phyloP scores from a whole-genome alignment of 1,140 invertebrate species.

The Colletes gigas region DNA sequence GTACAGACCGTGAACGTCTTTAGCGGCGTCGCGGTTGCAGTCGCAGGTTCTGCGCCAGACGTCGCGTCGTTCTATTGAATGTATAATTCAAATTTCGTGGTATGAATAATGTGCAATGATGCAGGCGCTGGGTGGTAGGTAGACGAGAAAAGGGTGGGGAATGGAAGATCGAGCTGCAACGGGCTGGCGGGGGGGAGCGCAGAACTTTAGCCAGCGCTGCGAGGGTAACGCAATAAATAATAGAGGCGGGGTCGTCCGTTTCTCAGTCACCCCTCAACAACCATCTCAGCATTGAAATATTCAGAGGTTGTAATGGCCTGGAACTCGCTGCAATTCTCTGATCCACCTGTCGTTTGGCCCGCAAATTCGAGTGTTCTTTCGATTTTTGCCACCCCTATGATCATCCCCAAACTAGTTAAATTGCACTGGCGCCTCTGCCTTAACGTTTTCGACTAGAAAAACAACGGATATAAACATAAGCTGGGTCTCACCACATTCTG shows the following conservation, averaged over 20 bases:
- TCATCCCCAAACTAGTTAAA: not conserved
- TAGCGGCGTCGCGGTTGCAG: constrained; percentile 44
- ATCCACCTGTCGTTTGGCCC: constrained; percentile 61
- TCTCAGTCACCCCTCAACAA: constrained; percentile 59
- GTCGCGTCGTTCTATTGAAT: constrained; percentile 73
- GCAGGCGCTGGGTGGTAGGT: constrained; percentile 42
- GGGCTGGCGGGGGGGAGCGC: constrained; percentile 12
- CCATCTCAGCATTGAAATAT: constrained; percentile 64
- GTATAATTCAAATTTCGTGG: constrained; percentile 75
- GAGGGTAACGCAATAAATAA: constrained; percentile 74
- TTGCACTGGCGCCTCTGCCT: not conserved
- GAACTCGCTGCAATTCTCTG: constrained; percentile 60
- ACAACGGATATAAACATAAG: no score
- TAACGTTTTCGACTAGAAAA: no score
- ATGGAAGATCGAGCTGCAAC: constrained; percentile 43
- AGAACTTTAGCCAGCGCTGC: constrained; percentile 40
- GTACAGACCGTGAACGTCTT: not conserved
- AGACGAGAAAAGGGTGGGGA: constrained; percentile 28
- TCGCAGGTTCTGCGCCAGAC: constrained; percentile 47
- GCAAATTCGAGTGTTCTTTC: constrained; percentile 40
- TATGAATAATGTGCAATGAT: constrained; percentile 77
- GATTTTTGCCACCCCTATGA: constrained; percentile 38
- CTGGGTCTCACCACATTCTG: no score
- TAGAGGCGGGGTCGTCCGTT: constrained; percentile 68
- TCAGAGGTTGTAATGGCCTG: constrained; percentile 70